phyloP scores from a whole-genome alignment of 64 coral and sea anemone genomes.

The Cladopsammia gracilis region DNA sequence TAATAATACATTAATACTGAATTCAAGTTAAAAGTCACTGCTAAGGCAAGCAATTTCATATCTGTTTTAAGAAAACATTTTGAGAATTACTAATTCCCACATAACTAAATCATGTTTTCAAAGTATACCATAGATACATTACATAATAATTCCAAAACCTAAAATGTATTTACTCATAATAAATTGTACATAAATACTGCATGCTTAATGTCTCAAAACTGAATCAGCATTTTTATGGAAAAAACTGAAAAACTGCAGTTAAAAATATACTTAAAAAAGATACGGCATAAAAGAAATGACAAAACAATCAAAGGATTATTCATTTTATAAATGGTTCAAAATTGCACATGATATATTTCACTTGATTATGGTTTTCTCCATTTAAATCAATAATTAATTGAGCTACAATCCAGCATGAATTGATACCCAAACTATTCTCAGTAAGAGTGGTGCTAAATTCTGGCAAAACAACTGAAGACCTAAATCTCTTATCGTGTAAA shows the following conservation, averaged over 20 bases:
- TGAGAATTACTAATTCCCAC: no score
- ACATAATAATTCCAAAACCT: not conserved
- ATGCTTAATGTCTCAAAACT: not conserved
- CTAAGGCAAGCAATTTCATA: no score
- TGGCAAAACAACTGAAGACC: not conserved
- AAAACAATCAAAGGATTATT: not conserved
- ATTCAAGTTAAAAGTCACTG: no score
- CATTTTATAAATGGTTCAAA: not conserved
- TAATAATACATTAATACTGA: no score
- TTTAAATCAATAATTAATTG: conserved; percentile 7
- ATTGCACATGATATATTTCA: not conserved
- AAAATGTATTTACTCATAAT: not conserved
- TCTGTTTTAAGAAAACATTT: no score
- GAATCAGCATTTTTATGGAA: not conserved
- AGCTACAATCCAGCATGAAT: not conserved
- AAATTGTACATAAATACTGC: conserved; percentile 34
- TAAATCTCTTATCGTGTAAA: no score
- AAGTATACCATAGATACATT: not conserved
- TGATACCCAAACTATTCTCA: conserved; percentile 9
- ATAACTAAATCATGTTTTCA: not conserved
- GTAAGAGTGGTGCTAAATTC: not conserved
- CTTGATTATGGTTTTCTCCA: not conserved
- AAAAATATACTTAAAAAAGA: not conserved
- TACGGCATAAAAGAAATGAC: not conserved
- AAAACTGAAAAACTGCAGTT: not conserved